Evolutionary conservation across 2,888 invertebrate genomes (phyloP).

Genomic region (Sepiola atlantica): DNA sequence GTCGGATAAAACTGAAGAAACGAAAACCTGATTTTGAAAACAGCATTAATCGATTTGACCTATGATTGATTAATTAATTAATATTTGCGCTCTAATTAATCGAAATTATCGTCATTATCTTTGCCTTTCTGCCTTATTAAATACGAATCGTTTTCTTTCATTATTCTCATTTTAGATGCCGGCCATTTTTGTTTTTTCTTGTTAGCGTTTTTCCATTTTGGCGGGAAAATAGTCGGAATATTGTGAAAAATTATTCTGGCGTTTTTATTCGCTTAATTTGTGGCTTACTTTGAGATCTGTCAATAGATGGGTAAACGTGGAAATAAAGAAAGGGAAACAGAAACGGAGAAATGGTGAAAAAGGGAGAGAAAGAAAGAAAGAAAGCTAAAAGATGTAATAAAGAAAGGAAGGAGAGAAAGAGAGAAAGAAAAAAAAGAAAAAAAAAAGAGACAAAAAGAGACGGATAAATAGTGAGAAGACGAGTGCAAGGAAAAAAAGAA

Average conservation of each 20-base stretch:
- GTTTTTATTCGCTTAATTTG: background rate
- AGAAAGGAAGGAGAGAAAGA: background rate
- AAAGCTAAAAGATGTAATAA: too few species aligned
- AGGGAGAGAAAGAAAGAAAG: too few species aligned
- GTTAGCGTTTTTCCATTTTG: background rate
- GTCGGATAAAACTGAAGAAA: background rate
- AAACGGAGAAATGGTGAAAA: too few species aligned
- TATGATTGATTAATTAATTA: background rate
- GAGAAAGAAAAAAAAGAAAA: background rate
- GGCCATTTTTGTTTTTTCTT: background rate
- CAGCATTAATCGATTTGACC: background rate
- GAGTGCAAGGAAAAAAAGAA: background rate
- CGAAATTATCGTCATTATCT: slow-evolving; percentile 19
- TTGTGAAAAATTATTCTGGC: background rate
- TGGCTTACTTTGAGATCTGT: background rate
- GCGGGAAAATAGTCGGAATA: background rate
- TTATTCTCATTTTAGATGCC: background rate
- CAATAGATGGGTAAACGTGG: too few species aligned
- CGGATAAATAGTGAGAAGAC: background rate
- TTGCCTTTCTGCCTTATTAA: background rate
- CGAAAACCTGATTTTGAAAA: background rate
- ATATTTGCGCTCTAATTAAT: background rate
- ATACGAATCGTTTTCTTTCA: background rate
- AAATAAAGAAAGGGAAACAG: too few species aligned
- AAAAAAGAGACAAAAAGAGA: background rate